Conservation (phyloP, 2,113 vertebrate genomes). For the Athene cunicularia region DNA sequence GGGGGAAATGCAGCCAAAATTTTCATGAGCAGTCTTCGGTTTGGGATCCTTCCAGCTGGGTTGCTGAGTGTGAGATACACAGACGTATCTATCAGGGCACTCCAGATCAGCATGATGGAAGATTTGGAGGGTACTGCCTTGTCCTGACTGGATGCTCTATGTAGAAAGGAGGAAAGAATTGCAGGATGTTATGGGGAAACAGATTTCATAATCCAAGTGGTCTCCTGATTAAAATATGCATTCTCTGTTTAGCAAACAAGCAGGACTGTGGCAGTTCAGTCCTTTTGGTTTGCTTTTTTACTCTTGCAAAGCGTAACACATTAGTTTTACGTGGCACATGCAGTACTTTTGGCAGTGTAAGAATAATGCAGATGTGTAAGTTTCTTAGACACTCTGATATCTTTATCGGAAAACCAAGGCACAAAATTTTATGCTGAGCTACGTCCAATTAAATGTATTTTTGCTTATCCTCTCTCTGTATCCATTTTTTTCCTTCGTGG, state of each 20-base stretch:
- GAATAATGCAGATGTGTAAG: not conserved
- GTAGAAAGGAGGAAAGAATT: not conserved
- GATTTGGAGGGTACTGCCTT: not conserved
- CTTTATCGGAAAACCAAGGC: not conserved
- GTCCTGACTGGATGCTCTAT: not conserved
- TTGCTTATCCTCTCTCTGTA: not conserved
- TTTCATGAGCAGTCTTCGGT: not conserved
- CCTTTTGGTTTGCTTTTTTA: not conserved
- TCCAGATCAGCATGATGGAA: not conserved
- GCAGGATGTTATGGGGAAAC: not conserved
- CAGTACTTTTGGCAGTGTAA: not conserved
- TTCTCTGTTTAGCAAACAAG: not conserved
- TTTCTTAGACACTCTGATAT: not conserved
- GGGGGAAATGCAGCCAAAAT: not conserved
- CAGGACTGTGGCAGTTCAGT: not conserved
- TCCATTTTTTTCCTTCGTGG: not conserved
- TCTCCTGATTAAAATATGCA: not conserved
- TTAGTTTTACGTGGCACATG: not conserved
- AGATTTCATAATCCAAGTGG: fast-evolving
- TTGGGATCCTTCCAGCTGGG: not conserved
- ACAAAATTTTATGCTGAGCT: not conserved
- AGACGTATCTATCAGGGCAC: not conserved
- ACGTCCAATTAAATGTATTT: not conserved
- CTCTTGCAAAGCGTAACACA: not conserved
- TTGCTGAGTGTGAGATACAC: not conserved